phyloP scores from a whole-genome alignment of 2,888 invertebrate species.

The Drosophila tripunctata region DNA sequence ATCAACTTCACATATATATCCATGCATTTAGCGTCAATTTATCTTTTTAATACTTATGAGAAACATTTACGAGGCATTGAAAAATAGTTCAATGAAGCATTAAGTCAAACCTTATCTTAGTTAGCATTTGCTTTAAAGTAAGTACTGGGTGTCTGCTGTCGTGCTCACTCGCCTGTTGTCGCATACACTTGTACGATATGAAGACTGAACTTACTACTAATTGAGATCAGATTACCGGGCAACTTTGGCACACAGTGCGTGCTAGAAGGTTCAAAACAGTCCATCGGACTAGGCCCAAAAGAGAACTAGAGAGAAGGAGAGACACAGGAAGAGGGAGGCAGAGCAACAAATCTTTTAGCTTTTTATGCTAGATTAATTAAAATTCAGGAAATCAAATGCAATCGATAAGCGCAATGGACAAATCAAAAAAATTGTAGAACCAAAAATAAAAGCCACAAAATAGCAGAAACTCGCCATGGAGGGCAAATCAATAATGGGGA shows the following conservation, averaged over 20 bases:
- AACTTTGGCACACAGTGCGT: not conserved
- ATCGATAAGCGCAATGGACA: constrained; percentile 23
- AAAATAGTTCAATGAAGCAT: too few relatives aligned
- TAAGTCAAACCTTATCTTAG: too few relatives aligned
- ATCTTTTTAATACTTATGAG: too few relatives aligned
- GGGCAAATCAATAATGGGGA: not conserved
- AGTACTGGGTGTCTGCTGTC: not conserved
- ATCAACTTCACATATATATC: too few relatives aligned
- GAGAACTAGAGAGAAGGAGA: not conserved
- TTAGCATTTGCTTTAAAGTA: too few relatives aligned
- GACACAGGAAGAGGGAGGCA: not conserved
- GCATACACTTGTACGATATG: not conserved
- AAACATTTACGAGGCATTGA: too few relatives aligned
- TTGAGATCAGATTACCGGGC: constrained; percentile 65
- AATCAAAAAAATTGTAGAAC: constrained; percentile 5
- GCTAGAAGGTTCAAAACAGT: not conserved
- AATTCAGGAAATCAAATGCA: constrained; percentile 35
- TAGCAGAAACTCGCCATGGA: not conserved
- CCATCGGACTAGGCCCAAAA: not conserved
- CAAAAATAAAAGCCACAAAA: not conserved
- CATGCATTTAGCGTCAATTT: too few relatives aligned
- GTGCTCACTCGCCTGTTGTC: not conserved
- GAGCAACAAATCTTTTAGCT: not conserved
- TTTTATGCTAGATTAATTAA: constrained; percentile 34
- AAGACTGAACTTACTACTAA: constrained; percentile 40